Conservation (phyloP, 2,797 vertebrate species). For the Eulemur mongoz region DNA sequence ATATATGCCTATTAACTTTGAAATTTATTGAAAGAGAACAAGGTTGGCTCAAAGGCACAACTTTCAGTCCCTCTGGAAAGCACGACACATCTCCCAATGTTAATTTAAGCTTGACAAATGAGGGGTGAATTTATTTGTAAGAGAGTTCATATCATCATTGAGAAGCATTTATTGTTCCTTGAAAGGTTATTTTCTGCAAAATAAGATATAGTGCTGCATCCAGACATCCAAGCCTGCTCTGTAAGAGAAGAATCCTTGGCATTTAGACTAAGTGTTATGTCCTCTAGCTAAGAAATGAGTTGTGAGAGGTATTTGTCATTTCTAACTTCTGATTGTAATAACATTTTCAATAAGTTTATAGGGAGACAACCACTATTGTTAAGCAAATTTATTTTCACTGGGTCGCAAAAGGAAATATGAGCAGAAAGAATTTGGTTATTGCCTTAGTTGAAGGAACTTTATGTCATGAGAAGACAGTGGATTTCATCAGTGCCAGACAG, state of each 20-base stretch:
- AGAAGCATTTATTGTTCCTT: conserved; percentile 63
- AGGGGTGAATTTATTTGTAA: conserved; percentile 52
- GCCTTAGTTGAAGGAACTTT: neutral
- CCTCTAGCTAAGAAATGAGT: conserved; percentile 39
- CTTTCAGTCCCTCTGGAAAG: neutral
- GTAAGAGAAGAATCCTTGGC: conserved; percentile 12
- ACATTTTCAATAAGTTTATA: conserved; percentile 28
- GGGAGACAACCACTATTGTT: neutral
- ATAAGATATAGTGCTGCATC: conserved; percentile 44
- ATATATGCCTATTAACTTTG: neutral
- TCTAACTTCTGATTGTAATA: conserved; percentile 33
- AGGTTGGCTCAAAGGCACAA: conserved; percentile 20
- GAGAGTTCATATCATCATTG: conserved; percentile 55
- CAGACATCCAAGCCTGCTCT: neutral
- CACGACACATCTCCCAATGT: neutral
- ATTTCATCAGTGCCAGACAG: neutral
- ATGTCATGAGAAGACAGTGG: neutral
- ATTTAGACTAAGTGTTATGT: conserved; percentile 52
- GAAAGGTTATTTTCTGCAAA: conserved; percentile 70
- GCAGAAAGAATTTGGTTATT: neutral
- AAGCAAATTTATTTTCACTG: conserved; percentile 37
- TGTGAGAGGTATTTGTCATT: conserved; percentile 40
- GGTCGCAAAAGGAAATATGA: neutral
- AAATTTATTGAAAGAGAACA: conserved; percentile 3
- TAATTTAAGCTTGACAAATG: conserved; percentile 66